Evolutionary conservation across 2,888 invertebrate species (phyloP).

Genomic region (Drosophila leonis): DNA sequence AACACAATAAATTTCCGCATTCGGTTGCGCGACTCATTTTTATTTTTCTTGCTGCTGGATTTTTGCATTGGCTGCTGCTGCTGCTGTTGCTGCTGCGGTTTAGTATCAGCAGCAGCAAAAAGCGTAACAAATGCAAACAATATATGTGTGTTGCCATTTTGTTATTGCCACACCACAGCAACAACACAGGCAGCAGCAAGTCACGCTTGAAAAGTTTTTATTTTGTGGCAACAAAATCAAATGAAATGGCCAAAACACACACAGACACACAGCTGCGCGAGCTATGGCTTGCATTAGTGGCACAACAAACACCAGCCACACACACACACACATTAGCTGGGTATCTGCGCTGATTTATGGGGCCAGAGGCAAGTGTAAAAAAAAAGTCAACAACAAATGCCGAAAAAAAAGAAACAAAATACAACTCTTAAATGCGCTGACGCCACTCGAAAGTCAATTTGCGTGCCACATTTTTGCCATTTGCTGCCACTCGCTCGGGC

Average conservation of each 20-base stretch:
- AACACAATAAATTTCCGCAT: slow-evolving; percentile 79
- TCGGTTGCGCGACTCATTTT: slow-evolving; percentile 58
- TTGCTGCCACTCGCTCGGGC: slow-evolving; percentile 3
- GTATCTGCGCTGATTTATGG: slow-evolving; percentile 76
- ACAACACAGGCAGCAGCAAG: slow-evolving; percentile 58
- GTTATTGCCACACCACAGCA: slow-evolving; percentile 64
- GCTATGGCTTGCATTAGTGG: slow-evolving; percentile 65
- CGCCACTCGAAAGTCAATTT: slow-evolving; percentile 76
- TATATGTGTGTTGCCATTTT: slow-evolving; percentile 67
- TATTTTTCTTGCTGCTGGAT: slow-evolving; percentile 25
- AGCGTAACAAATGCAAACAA: slow-evolving; percentile 71
- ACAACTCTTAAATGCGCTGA: slow-evolving; percentile 59
- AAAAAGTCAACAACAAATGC: slow-evolving; percentile 18
- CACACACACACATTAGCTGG: slow-evolving; percentile 33
- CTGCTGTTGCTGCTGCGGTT: slow-evolving; percentile 60
- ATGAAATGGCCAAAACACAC: slow-evolving; percentile 68
- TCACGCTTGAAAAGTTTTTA: slow-evolving; percentile 78
- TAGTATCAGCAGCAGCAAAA: slow-evolving; percentile 59
- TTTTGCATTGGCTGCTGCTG: slow-evolving; percentile 51
- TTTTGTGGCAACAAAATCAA: slow-evolving; percentile 75
- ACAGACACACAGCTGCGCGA: slow-evolving; percentile 17
- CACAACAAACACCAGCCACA: slow-evolving; percentile 24
- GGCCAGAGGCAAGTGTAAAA: slow-evolving; percentile 41
- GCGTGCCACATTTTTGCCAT: slow-evolving; percentile 62
- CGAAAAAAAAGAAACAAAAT: slow-evolving; percentile 14